Evolutionary conservation across 2,888 invertebrate species (phyloP), one percentile per base, ranked within the genome.

Genomic region (Pandemis cinnamomeana): DNA sequence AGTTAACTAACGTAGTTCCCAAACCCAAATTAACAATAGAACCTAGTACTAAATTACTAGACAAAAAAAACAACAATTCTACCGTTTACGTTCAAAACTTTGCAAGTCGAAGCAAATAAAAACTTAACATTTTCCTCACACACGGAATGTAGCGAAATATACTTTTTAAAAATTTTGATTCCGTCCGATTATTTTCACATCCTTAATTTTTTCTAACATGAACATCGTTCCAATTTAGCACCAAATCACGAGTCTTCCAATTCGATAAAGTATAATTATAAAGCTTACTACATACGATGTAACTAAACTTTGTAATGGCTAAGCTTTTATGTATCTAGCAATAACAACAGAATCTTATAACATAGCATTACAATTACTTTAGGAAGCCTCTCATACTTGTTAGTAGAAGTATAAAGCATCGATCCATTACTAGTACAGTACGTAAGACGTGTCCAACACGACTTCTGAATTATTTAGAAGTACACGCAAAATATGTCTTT

Each of bases 1-100:
- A 91, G 89, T 91, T 81, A 87, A 89, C 91, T 94, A 93, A 92
- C 91, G 90, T 93, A 92, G 89, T 90, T 88, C 93, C 93, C 93
- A 92, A 92, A 92, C 93, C 93, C 93, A 94, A 93, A 91, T 92
- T 92, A 93, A 93, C 92, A 94, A 92, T 91, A 90, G 90, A 88
- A 91, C 88, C 89, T 91, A 92, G 86, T 72, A 83, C 91, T 92
- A 93, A 89, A 86, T 89, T 90, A 91, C 91, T 90, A 90, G 85
- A 90, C 83, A 36, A 90, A 91, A 91, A 93, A 91, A 93, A 93
- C 92, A 94, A 94, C 93, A 91, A 91, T 87, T 84, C 91, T 92
- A 92, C 86, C 84, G 79, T 85, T 87, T 84, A 90, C 83, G 84
- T 85, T 86, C 84, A 89, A 81, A 88, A 87, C 84, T 86, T 91